Percentiles rank a stretch among this genome's conserved stretches.
Evolutionary conservation across 2,888 invertebrate species (phyloP).

Genomic region (Spialia ferax): DNA sequence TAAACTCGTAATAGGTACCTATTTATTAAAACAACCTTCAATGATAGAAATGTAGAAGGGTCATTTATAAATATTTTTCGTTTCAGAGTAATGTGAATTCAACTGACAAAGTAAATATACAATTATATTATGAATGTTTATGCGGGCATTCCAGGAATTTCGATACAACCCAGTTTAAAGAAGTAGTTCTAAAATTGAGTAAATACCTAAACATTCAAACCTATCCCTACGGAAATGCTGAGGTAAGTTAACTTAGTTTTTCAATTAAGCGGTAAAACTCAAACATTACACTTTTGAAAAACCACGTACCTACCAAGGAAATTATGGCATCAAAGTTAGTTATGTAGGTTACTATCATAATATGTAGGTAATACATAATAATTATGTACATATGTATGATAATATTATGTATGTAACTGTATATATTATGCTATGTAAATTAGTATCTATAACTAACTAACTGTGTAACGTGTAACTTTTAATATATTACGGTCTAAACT

Average conservation of each 20-base stretch:
- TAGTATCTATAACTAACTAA: no score
- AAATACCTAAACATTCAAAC: constrained; percentile 48
- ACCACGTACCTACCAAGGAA: no score
- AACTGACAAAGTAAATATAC: constrained; percentile 44
- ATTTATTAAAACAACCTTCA: neutral
- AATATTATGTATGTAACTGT: no score
- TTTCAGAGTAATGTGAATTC: constrained; percentile 3
- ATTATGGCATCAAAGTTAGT: no score
- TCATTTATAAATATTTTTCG: neutral
- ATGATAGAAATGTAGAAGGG: neutral
- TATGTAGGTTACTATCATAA: no score
- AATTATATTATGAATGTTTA: constrained; percentile 56
- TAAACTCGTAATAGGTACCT: neutral
- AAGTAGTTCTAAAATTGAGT: constrained; percentile 44
- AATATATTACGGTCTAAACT: no score
- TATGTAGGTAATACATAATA: no score
- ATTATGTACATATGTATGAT: no score
- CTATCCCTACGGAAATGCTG: constrained; percentile 59
- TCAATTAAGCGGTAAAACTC: no score
- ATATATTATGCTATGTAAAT: no score
- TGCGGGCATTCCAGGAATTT: constrained; percentile 53
- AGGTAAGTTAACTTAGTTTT: constrained; percentile 44
- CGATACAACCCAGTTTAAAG: constrained; percentile 43
- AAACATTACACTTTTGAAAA: no score
- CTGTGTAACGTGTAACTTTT: no score